Conservation (phyloP, 1,140 invertebrate species). For the Drosophila mayri region DNA sequence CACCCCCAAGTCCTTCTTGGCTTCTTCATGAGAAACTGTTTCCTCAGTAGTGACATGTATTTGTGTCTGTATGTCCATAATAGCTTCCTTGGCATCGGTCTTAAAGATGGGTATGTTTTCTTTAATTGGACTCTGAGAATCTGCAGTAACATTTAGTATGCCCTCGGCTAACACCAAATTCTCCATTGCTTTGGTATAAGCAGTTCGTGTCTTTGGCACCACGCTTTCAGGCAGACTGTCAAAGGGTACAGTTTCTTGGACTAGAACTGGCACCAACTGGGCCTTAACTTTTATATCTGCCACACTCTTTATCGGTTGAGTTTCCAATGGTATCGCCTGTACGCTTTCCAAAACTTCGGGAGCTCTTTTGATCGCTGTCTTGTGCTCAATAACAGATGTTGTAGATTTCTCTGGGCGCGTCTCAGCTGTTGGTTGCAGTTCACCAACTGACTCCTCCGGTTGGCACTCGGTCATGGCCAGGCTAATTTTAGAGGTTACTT, state of each 20-base stretch:
- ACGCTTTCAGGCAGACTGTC: conserved; percentile 28
- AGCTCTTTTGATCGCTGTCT: conserved; percentile 29
- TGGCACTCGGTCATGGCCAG: conserved; percentile 56
- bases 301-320: conserved; percentile 16
- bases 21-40: conserved; percentile 39
- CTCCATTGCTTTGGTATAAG: conserved; percentile 29
- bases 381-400: conserved; percentile 33
- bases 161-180: conserved; percentile 51
- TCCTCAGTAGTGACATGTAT: conserved; percentile 46
- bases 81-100: conserved; percentile 36
- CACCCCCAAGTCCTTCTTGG: conserved; percentile 2
- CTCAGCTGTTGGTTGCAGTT: conserved; percentile 11
- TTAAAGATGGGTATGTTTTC: conserved; percentile 47
- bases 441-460: conserved; percentile 38
- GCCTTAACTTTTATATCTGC: conserved; percentile 50
- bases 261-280: conserved; percentile 85
- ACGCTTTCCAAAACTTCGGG: conserved; percentile 44
- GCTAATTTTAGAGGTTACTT: conserved; percentile 36
- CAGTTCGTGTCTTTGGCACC: background rate
- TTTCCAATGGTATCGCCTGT: conserved; percentile 12
- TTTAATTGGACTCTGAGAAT: conserved; percentile 66
- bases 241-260: conserved; percentile 86
- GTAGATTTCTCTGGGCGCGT: conserved; percentile 20
- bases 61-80: conserved; percentile 34
- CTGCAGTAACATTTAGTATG: conserved; percentile 48